phyloP scores from a whole-genome alignment of 2,113 vertebrate species.

The Colaptes auratus region DNA sequence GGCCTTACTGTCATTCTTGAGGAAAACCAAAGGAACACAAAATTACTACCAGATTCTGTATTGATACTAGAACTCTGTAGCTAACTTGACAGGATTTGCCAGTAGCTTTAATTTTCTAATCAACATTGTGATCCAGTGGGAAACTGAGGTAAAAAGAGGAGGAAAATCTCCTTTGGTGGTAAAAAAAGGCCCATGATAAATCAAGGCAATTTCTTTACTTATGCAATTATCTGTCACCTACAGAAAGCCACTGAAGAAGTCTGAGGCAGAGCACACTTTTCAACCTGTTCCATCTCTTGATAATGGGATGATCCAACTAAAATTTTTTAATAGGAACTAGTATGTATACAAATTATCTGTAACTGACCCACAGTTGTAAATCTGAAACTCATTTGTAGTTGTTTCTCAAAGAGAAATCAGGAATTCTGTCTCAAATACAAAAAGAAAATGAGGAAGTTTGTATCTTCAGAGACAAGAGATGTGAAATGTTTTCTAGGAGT shows the following conservation, averaged over 20 bases:
- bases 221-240: not conserved
- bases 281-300: not conserved
- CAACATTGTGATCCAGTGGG: not conserved
- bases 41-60: not conserved
- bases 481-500: not conserved
- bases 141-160: not conserved
- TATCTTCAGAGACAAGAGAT: too few species aligned
- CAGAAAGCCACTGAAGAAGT: not conserved
- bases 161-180: not conserved
- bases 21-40: not conserved
- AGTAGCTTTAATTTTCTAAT: not conserved
- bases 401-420: not conserved
- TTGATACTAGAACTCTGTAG: not conserved
- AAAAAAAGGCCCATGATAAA: not conserved
- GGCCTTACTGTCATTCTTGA: not conserved
- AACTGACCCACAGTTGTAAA: not conserved
- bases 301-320: not conserved
- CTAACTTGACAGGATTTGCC: not conserved
- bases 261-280: not conserved
- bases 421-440: not conserved
- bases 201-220: not conserved
- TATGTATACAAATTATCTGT: not conserved
- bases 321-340: not conserved
- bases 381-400: not conserved
- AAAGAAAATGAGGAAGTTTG: not conserved